Conservation (phyloP, 2,888 invertebrate species). For the Loripinus fragilis region DNA sequence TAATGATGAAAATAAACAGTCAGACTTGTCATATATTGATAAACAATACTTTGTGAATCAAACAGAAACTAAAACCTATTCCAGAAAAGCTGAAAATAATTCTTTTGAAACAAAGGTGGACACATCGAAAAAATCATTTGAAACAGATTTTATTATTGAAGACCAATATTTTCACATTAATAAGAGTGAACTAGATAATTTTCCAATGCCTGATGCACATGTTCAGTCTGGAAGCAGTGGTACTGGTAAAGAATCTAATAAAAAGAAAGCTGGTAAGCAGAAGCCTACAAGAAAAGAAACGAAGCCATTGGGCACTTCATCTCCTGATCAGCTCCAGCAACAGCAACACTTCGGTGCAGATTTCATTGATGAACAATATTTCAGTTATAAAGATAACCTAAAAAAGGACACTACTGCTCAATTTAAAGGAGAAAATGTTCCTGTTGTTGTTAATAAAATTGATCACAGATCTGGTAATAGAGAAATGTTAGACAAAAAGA, state of each 20-base stretch:
- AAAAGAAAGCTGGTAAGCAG: neutral
- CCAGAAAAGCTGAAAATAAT: neutral
- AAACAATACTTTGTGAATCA: slow-evolving; percentile 27
- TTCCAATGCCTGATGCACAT: no score
- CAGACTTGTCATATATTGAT: slow-evolving; percentile 32
- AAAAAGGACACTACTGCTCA: neutral
- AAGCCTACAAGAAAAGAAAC: neutral
- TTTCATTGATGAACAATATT: slow-evolving; percentile 39
- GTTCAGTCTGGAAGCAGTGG: no score
- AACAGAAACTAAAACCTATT: neutral
- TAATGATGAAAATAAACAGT: neutral
- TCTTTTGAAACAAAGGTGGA: neutral
- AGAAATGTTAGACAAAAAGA: neutral
- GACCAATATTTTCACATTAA: neutral
- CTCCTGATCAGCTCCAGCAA: neutral
- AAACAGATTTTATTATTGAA: neutral
- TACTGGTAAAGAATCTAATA: neutral
- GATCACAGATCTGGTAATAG: neutral
- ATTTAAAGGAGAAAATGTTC: neutral
- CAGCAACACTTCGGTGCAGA: neutral
- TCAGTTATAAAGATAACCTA: neutral
- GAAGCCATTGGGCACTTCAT: no score
- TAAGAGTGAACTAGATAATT: neutral
- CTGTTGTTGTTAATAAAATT: neutral
- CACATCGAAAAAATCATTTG: no score